Conservation (phyloP, 1,140 invertebrate genomes). For the Calliopsis andreniformis region DNA sequence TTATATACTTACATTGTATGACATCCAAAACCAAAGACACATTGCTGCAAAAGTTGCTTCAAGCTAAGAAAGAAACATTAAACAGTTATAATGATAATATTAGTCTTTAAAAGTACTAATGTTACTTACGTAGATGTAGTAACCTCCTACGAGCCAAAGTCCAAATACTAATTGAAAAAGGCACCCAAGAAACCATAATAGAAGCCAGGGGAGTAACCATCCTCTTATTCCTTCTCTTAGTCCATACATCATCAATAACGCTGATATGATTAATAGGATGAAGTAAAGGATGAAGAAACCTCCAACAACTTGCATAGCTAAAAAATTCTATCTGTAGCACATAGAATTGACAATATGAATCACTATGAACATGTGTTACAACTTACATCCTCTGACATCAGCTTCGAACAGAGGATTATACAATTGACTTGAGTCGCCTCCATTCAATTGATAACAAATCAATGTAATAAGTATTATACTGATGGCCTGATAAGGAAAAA, state of each 20-base stretch:
- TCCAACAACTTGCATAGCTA: slow-evolving; percentile 89
- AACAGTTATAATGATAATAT: no score
- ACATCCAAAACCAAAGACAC: slow-evolving; percentile 89
- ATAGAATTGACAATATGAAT: background rate
- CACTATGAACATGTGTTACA: background rate
- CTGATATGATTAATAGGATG: slow-evolving; percentile 85
- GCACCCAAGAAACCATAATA: slow-evolving; percentile 86
- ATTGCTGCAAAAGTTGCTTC: slow-evolving; percentile 89
- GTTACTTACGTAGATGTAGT: slow-evolving; percentile 93
- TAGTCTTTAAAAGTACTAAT: background rate
- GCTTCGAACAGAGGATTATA: slow-evolving; percentile 94
- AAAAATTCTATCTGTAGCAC: slow-evolving; percentile 68
- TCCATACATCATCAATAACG: slow-evolving; percentile 83
- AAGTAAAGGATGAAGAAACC: slow-evolving; percentile 88
- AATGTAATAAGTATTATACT: slow-evolving; percentile 89
- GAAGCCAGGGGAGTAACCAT: slow-evolving; percentile 91
- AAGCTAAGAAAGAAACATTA: slow-evolving; percentile 83
- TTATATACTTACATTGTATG: slow-evolving; percentile 89
- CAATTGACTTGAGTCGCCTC: slow-evolving; percentile 92
- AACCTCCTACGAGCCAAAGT: slow-evolving; percentile 91
- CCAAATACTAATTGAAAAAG: slow-evolving; percentile 90
- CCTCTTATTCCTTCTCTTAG: slow-evolving; percentile 87
- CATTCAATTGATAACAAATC: slow-evolving; percentile 87
- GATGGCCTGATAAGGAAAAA: slow-evolving; percentile 82
- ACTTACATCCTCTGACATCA: slow-evolving; percentile 89